Percentiles rank a stretch among this genome's conserved stretches.
Evolutionary conservation across 2,888 invertebrate genomes (phyloP).

Genomic region (Perizoma affinitatum): DNA sequence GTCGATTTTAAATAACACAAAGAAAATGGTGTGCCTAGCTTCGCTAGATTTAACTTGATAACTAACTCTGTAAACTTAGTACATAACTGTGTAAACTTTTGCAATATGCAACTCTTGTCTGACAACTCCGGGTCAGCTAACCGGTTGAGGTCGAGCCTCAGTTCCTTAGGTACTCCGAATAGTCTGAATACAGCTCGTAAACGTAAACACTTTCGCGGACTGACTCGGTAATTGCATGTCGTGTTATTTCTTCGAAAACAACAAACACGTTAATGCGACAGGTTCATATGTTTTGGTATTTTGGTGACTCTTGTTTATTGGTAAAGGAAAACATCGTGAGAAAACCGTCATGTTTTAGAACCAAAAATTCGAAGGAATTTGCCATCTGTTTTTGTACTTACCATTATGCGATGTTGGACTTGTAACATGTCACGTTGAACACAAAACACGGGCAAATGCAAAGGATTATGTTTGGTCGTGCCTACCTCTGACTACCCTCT

Average conservation of each 20-base stretch:
- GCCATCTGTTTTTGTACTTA: no score
- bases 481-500: no score
- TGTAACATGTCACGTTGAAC: no score
- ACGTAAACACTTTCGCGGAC: constrained; percentile 33
- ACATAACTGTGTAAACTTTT: constrained; percentile 11
- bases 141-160: constrained; percentile 36
- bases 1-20: no score
- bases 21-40: no score
- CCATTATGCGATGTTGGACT: no score
- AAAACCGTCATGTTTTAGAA: no score
- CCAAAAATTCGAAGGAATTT: no score
- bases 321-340: not conserved
- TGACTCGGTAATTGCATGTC: constrained; percentile 20
- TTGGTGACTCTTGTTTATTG: not conserved
- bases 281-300: constrained; percentile 4
- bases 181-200: constrained; percentile 27
- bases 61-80: no score
- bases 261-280: constrained; percentile 6
- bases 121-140: constrained; percentile 33
- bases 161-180: constrained; percentile 33
- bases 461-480: no score
- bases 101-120: constrained; percentile 31
- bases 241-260: constrained; percentile 18
- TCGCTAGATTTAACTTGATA: no score
- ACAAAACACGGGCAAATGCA: no score